These are phyloP conservation scores for Oxycera nigricornis DNA, from an alignment of 2,888 invertebrate species.

Conservation along the genomic window DNA sequence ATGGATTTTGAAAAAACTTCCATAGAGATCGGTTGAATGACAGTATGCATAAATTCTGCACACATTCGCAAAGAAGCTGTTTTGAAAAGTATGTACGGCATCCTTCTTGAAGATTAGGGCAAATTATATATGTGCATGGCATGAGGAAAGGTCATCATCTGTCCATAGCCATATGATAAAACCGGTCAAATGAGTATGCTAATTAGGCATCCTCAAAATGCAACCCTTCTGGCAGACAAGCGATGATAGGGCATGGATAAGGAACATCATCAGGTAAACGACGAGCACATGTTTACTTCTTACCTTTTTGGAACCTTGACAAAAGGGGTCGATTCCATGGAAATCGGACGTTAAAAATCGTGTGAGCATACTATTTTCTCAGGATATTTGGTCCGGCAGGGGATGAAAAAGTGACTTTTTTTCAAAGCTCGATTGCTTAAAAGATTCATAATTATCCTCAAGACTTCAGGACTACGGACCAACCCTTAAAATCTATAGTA, in stretches of 20 bases:
- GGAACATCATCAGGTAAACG: not conserved
- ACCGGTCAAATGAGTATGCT: constrained; percentile 35
- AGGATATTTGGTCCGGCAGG: too few relatives aligned
- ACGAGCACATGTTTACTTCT: not conserved
- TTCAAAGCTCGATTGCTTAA: too few relatives aligned
- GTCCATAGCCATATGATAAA: constrained; percentile 14
- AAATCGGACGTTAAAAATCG: too few relatives aligned
- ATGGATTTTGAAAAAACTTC: not conserved
- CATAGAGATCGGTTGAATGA: not conserved
- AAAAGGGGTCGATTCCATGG: too few relatives aligned
- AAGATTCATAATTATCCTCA: too few relatives aligned
- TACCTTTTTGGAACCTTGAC: too few relatives aligned
- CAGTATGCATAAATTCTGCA: not conserved
- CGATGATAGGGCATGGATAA: not conserved
- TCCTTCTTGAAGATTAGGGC: too few relatives aligned
- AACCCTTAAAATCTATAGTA: too few relatives aligned
- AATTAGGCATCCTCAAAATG: not conserved
- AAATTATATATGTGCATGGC: not conserved
- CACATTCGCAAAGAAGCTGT: not conserved
- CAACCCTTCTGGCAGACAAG: not conserved
- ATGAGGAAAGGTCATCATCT: constrained; percentile 19
- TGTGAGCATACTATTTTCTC: too few relatives aligned
- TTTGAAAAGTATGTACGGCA: too few relatives aligned
- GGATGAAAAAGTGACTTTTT: too few relatives aligned
- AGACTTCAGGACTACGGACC: too few relatives aligned